Conservation (phyloP, 2,113 vertebrate genomes). For the Thunnus thynnus region DNA sequence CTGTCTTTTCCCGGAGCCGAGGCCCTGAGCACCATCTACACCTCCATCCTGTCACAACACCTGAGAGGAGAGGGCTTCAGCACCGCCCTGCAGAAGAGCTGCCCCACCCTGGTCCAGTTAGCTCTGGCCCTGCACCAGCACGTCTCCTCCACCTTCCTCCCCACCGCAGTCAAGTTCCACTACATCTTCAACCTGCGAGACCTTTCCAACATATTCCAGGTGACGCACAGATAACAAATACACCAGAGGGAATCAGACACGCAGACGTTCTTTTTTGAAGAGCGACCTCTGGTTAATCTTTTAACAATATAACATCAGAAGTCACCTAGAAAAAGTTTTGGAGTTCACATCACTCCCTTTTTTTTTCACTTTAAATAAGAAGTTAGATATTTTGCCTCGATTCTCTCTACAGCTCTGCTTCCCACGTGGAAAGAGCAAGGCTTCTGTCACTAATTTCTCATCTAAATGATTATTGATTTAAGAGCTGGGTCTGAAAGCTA, state of each 20-base stretch:
- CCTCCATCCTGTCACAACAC: conserved; percentile 91
- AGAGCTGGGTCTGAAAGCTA: conserved; percentile 55
- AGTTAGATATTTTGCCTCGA: conserved; percentile 21
- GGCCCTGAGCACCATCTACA: conserved; percentile 92
- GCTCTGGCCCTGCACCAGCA: conserved; percentile 90
- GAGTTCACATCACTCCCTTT: not conserved
- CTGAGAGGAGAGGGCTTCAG: conserved; percentile 85
- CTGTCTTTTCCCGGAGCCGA: conserved; percentile 91
- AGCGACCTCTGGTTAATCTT: conserved; percentile 19
- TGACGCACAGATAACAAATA: conserved; percentile 54
- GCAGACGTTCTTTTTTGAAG: not conserved
- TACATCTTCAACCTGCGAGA: conserved; percentile 97
- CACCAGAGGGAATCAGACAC: not conserved
- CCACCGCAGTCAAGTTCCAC: conserved; percentile 96
- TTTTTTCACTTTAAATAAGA: not conserved
- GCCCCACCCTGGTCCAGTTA: conserved; percentile 86
- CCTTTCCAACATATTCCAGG: conserved; percentile 97
- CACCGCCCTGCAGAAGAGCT: conserved; percentile 83
- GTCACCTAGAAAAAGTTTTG: conserved; percentile 29
- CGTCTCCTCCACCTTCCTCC: conserved; percentile 90
- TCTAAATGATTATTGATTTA: conserved; percentile 83
- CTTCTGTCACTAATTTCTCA: conserved; percentile 79
- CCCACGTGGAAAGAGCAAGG: conserved; percentile 56
- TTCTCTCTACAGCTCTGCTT: conserved; percentile 45
- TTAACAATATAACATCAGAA: conserved; percentile 8